phyloP scores from a whole-genome alignment of 2,797 vertebrate genomes.

The Myotis myotis region DNA sequence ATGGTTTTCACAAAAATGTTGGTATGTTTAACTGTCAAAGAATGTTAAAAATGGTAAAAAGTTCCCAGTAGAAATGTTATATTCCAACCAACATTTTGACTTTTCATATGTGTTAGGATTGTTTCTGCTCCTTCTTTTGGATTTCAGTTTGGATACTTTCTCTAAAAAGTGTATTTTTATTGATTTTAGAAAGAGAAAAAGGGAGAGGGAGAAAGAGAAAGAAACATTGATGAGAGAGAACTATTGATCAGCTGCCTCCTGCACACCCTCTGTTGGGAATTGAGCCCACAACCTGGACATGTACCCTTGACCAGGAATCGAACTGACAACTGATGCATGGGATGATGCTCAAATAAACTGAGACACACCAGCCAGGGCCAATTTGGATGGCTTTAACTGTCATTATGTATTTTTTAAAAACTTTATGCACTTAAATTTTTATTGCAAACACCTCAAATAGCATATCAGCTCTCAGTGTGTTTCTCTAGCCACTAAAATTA shows the following conservation, averaged over 20 bases:
- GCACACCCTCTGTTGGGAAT: too few relatives aligned
- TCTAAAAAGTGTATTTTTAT: too few relatives aligned
- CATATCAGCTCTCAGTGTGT: conserved; percentile 45
- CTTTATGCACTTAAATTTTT: conserved; percentile 55
- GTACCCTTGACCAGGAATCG: too few relatives aligned
- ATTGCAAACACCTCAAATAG: conserved; percentile 58
- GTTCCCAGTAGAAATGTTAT: background rate
- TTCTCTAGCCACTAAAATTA: conserved; percentile 63
- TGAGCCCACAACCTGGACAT: too few relatives aligned
- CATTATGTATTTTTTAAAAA: conserved; percentile 44
- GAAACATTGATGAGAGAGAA: too few relatives aligned
- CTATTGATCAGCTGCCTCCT: too few relatives aligned
- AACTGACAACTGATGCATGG: too few relatives aligned
- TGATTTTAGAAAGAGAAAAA: too few relatives aligned
- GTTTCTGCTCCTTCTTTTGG: conserved; percentile 36
- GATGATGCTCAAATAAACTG: too few relatives aligned
- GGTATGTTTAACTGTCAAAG: conserved; percentile 9
- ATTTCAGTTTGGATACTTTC: conserved; percentile 38
- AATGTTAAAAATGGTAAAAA: conserved; percentile 3
- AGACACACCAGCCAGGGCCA: background rate
- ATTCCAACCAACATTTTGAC: conserved; percentile 4
- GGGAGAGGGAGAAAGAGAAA: too few relatives aligned
- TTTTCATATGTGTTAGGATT: background rate
- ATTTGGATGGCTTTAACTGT: conserved; percentile 50
- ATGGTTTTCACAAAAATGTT: background rate